Conservation (phyloP, 2,888 invertebrate genomes). For the Cabera pusaria region DNA sequence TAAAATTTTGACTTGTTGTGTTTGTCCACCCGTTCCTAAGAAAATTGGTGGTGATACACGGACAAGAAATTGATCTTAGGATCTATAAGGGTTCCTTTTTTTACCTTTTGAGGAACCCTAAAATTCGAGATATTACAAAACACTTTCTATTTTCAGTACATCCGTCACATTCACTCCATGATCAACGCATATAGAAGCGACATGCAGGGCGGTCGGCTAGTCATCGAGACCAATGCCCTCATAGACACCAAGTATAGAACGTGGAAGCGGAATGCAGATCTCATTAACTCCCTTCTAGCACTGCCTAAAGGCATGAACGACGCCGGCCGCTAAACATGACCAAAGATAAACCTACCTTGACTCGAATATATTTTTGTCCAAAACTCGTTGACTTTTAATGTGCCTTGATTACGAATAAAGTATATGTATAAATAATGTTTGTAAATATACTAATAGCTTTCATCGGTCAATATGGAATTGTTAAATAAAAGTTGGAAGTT, state of each 20-base stretch:
- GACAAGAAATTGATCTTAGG: no score
- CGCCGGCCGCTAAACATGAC: constrained; percentile 83
- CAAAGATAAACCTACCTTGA: neutral
- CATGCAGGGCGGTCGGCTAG: constrained; percentile 32
- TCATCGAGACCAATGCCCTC: constrained; percentile 48
- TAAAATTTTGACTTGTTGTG: no score
- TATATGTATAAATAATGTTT: no score
- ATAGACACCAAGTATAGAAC: constrained; percentile 56
- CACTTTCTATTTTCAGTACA: constrained; percentile 48
- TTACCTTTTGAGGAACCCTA: no score
- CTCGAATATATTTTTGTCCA: constrained; percentile 5
- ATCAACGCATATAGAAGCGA: constrained; percentile 50
- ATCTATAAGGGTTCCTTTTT: no score
- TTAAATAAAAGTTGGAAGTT: constrained; percentile 25
- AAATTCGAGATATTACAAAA: no score
- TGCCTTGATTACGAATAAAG: constrained; percentile 13
- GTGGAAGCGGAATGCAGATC: constrained; percentile 87
- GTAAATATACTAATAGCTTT: no score
- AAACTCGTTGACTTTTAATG: constrained; percentile 10
- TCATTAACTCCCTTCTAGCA: constrained; percentile 89
- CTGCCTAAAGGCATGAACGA: constrained; percentile 89
- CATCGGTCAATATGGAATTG: no score
- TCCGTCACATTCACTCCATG: constrained; percentile 53
- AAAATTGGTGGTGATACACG: no score
- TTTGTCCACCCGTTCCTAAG: no score